Base-by-base conservation (phyloP, 2,113 vertebrate genomes). In the Rhabdomys dilectus region DNA sequence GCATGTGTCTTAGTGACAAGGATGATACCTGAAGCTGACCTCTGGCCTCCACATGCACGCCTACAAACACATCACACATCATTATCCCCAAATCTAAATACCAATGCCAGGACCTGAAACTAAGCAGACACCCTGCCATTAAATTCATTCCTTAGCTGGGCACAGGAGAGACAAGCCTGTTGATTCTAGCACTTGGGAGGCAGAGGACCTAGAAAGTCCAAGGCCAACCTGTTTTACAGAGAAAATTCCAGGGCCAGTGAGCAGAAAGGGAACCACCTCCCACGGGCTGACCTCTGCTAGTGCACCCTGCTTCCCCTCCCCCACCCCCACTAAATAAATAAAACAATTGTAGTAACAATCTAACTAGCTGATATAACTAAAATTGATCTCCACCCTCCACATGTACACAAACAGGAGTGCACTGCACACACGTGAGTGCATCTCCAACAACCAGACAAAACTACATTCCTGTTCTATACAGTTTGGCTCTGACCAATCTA, bases 51-150 rank as follows among this genome's bases (percentile, higher is more conserved):
- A 53, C 45, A 53, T 24, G 85, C 64, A 51, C 0, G 11, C 60
- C 82, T 45, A 29, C 60, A 51, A 31, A 34, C 31, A 86, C 17
- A 4, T 22, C 39, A 45, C 60, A 64, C 34, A 31, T 31, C 5
- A 64, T 2, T 29, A 45, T 17, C 29, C 39, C 26, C 42, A 85
- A 7, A 48, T 66, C 84, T 34, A 48, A 48, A 66, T 3, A 48
- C 29, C 51, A 73, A 84, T 48, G 48, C 26, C 31, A 88, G n/a
- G 36, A 82, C 58, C 96, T 90, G 90, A 92, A 90, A 76, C 62
- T 34, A 88, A 89, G 81, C 12, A 84, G 84, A 8, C 29, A 48
- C n/a, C 39, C 39, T 34, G 26, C 60, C 72, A 78, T 58, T 75
- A 53, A 68, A 53, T 73, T 16, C 45, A 45, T 34, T 45, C 39